Base-by-base conservation (phyloP, 2,113 vertebrate species). In the Archocentrus centrarchus region DNA sequence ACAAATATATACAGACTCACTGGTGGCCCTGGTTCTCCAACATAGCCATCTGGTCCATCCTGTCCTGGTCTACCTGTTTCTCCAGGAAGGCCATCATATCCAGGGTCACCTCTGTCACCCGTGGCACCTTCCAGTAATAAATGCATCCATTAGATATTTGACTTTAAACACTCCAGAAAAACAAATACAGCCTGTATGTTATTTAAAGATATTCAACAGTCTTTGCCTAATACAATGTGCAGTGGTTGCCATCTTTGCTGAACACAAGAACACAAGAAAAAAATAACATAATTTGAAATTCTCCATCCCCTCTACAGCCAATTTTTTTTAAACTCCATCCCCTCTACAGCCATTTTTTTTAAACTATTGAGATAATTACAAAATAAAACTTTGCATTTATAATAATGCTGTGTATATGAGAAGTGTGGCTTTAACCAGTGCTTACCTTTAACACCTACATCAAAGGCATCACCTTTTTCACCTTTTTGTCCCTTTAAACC, bases 11-110 rank as follows among this genome's bases (percentile, higher is more conserved):
- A 44, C 2, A 79, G 79, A 95, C 97, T 96, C 92, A 98, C 97
- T 11, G 90, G 95, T 84, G 87, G 87, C 24, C 97, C 97, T 68
- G 92, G 96, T n/a, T 94, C 94, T 39, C 98, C 98, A 75, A 86
- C 57, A 20, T 84, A 47, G 11, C 98, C 97, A 89, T 94, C 92
- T 5, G 55, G 11, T 10, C 97, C 97, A 87, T 96, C 95, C 6
- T 82, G 93, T 77, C 97, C 97, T 17, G 94, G 93, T 2, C 37
- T 37, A 77, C 97, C 97, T 0, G 84, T 84, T 81, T 11, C 13
- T 75, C 95, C 94, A 78, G 50, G 32, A 75, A n/a, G n/a, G 55
- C 94, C 97, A 77, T 79, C 66, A 2, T 11, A 35, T 30, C 97
- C 97, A 83, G 93, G 91, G 47, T 87, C 81, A 63, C 97, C 97